Conservation (phyloP, 2,888 invertebrate species). For the Leucophenga montana region DNA sequence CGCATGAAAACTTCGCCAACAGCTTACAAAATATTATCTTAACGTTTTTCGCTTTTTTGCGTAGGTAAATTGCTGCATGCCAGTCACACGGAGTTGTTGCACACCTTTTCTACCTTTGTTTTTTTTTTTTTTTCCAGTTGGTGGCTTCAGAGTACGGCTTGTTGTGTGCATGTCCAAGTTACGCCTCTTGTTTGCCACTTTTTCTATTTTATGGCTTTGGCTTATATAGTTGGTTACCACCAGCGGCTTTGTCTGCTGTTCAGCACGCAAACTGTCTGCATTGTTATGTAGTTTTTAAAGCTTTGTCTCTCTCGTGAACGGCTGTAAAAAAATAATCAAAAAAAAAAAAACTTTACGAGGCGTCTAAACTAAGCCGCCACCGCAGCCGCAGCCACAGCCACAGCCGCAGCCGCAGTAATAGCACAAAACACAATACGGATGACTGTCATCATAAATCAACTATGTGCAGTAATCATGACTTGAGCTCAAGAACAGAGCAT, state of each 20-base stretch:
- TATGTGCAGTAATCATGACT: background rate
- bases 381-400: too few relatives aligned
- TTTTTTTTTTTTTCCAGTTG: background rate
- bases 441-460: constrained; percentile 20
- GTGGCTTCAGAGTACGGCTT: background rate
- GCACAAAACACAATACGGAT: background rate
- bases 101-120: too few relatives aligned
- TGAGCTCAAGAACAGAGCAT: background rate
- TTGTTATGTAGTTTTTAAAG: background rate
- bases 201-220: background rate
- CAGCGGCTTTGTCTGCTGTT: background rate
- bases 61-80: background rate
- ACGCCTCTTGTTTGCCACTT: background rate
- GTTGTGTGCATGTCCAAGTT: background rate
- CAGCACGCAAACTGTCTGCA: background rate
- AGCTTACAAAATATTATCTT: too few relatives aligned
- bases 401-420: background rate
- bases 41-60: background rate
- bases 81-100: too few relatives aligned
- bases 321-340: background rate
- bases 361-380: too few relatives aligned
- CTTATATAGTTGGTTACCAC: too few relatives aligned
- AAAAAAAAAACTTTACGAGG: too few relatives aligned
- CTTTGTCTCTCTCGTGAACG: background rate
- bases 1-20: too few relatives aligned